Conservation (phyloP, 2,888 invertebrate genomes). For the Ophion ventricosus region DNA sequence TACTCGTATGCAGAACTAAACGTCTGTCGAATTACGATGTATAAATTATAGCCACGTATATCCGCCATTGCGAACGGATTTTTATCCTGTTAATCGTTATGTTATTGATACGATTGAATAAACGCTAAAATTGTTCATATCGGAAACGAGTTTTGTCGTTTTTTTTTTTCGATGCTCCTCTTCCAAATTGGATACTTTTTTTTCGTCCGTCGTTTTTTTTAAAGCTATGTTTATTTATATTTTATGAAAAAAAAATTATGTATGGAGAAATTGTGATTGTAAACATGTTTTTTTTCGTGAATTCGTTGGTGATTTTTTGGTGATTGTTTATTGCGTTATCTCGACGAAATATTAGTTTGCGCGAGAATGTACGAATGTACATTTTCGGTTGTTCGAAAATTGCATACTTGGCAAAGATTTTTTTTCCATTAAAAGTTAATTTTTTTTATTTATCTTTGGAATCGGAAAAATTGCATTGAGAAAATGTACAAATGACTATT, state of each 20-base stretch:
- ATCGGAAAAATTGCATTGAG: no score
- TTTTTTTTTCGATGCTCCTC: neutral
- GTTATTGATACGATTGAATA: conserved; percentile 14
- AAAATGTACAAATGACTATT: no score
- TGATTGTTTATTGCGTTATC: no score
- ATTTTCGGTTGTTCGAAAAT: no score
- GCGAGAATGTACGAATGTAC: no score
- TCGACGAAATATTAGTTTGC: no score
- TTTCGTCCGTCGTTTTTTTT: neutral
- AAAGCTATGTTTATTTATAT: neutral
- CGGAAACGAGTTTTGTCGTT: neutral
- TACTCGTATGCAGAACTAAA: conserved; percentile 9
- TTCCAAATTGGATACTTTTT: neutral
- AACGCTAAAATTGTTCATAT: conserved; percentile 8
- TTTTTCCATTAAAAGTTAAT: no score
- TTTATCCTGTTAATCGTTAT: neutral
- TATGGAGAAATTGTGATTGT: neutral
- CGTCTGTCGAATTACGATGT: conserved; percentile 16
- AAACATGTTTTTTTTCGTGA: neutral
- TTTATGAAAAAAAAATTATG: neutral
- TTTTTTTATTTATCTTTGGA: no score
- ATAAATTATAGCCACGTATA: conserved; percentile 5
- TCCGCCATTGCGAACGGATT: neutral
- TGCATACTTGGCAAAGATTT: no score
- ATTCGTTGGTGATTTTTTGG: neutral